Evolutionary conservation across 2,888 invertebrate species (phyloP).

Genomic region (Hyppa rectilinea): DNA sequence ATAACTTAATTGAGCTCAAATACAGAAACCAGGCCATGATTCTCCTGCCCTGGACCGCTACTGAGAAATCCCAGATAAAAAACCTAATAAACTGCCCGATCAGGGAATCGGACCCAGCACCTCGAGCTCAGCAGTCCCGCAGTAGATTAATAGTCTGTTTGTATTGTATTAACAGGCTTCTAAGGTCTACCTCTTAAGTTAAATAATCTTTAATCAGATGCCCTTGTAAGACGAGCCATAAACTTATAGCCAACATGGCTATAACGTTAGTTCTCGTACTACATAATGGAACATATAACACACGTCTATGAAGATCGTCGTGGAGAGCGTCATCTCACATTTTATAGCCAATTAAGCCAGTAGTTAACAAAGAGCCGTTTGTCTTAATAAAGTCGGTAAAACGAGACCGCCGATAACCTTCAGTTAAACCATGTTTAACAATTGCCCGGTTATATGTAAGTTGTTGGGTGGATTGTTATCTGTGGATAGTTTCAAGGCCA

Average conservation of each 20-base stretch:
- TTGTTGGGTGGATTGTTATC: slow-evolving; percentile 18
- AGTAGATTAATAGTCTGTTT: background rate
- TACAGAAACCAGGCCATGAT: too few species aligned
- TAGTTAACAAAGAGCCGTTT: slow-evolving; percentile 79
- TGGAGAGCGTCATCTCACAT: slow-evolving; percentile 74
- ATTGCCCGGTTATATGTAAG: slow-evolving; percentile 57
- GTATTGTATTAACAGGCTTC: background rate
- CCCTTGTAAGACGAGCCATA: slow-evolving; percentile 34
- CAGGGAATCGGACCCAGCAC: background rate
- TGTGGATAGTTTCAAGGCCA: slow-evolving; percentile 30
- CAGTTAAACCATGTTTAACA: slow-evolving; percentile 71
- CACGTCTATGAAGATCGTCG: slow-evolving; percentile 57
- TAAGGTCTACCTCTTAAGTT: background rate
- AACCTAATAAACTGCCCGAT: background rate
- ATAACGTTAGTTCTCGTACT: slow-evolving; percentile 28
- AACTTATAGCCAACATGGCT: slow-evolving; percentile 28
- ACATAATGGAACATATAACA: slow-evolving; percentile 48
- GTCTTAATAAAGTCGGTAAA: slow-evolving; percentile 82
- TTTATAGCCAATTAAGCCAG: slow-evolving; percentile 82
- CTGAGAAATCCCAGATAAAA: background rate
- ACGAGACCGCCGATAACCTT: slow-evolving; percentile 72
- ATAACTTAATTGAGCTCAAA: too few species aligned
- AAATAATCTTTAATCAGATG: slow-evolving; percentile 38
- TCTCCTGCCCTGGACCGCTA: background rate
- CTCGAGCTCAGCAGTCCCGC: background rate